phyloP scores from a whole-genome alignment of 2,888 invertebrate species.

The Chrysina gloriosa region DNA sequence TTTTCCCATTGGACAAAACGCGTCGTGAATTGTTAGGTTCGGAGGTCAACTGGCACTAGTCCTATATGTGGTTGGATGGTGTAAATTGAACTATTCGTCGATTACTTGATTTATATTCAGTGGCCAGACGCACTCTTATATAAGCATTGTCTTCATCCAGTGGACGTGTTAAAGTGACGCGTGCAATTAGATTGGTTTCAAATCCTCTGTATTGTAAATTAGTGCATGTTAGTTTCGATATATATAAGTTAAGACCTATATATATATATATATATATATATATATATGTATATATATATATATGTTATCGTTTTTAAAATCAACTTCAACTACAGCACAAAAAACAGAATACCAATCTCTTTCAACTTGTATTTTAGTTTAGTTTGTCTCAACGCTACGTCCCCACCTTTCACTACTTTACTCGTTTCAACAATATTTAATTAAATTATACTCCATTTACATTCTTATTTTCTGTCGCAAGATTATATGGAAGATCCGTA shows the following conservation, averaged over 20 bases:
- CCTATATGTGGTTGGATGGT: slow-evolving; percentile 52
- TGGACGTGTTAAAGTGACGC: too few species aligned
- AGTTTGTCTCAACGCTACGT: background rate
- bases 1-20: slow-evolving; percentile 61
- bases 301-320: slow-evolving; percentile 22
- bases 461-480: slow-evolving; percentile 13
- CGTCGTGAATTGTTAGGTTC: slow-evolving; percentile 56
- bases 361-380: too few species aligned
- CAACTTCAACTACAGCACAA: too few species aligned
- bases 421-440: background rate
- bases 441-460: slow-evolving; percentile 22
- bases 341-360: too few species aligned
- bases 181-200: too few species aligned
- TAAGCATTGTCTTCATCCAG: too few species aligned
- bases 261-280: too few species aligned
- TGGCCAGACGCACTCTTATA: background rate
- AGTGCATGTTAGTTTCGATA: too few species aligned
- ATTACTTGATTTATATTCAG: slow-evolving; percentile 26
- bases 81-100: slow-evolving; percentile 41
- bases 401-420: background rate
- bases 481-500: slow-evolving; percentile 12
- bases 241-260: too few species aligned
- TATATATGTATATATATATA: slow-evolving; percentile 15
- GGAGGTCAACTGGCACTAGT: slow-evolving; percentile 62
- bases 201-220: too few species aligned